phyloP scores from a whole-genome alignment of 2,888 invertebrate species.

The Rotaria socialis region DNA sequence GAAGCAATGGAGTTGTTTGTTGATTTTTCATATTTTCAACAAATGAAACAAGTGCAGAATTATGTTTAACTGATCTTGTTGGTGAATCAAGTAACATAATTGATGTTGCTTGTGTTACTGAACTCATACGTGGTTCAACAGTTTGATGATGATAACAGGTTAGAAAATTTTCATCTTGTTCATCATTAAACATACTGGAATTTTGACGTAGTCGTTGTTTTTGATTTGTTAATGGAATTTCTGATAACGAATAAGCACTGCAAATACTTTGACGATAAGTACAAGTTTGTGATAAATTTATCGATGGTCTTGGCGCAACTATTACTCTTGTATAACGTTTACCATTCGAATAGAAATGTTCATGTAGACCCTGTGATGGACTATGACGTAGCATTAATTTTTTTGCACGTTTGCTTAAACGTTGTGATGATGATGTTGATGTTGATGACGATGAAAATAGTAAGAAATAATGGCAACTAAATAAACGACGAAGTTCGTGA shows the following conservation, averaged over 20 bases:
- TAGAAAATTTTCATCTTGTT: neutral
- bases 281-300: neutral
- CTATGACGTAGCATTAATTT: neutral
- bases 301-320: neutral
- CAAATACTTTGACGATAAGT: conserved; percentile 1
- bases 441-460: neutral
- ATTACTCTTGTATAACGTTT: neutral
- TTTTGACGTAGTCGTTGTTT: neutral
- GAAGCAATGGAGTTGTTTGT: neutral
- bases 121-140: neutral
- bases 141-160: neutral
- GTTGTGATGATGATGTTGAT: neutral
- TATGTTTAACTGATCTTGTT: neutral
- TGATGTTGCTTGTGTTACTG: neutral
- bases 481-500: conserved; percentile 49
- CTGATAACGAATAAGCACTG: neutral
- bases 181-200: neutral
- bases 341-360: conserved; percentile 18
- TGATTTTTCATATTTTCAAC: neutral
- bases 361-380: conserved; percentile 21
- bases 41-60: neutral
- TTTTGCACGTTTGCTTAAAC: neutral
- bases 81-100: neutral
- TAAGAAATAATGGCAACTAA: conserved; percentile 17
- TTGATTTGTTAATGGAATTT: conserved; percentile 7